These are phyloP conservation scores for Acleris sparsana DNA, from an alignment of 2,888 invertebrate species.

Conservation along the genomic window DNA sequence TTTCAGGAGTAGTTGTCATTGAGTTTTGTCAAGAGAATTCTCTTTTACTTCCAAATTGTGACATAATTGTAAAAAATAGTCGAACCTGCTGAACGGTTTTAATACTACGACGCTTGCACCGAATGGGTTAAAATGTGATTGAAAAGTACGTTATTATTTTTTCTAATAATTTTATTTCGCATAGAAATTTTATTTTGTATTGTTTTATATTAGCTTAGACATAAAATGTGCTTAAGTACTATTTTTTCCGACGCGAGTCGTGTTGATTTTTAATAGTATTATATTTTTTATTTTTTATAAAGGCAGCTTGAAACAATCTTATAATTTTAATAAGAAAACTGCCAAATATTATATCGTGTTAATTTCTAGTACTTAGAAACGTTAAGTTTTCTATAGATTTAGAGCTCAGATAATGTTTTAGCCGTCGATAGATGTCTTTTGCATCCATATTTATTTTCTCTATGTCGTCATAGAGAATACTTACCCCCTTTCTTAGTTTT, in stretches of 20 bases:
- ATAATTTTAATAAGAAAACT: constrained; percentile 43
- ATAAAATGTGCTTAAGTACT: constrained; percentile 59
- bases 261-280: constrained; percentile 49
- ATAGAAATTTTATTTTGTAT: constrained; percentile 67
- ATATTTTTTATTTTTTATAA: constrained; percentile 49
- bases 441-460: background rate
- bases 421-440: constrained; percentile 9
- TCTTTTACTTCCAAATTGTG: no score
- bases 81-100: background rate
- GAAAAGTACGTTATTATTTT: constrained; percentile 64
- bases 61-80: no score
- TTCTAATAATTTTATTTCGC: constrained; percentile 65
- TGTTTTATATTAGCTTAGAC: constrained; percentile 56
- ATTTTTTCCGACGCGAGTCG: constrained; percentile 40
- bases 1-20: no score
- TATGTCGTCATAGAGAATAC: no score
- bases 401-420: constrained; percentile 4
- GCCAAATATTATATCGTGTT: constrained; percentile 51
- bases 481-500: background rate
- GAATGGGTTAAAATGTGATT: constrained; percentile 58
- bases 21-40: no score
- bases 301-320: constrained; percentile 50
- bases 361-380: constrained; percentile 44
- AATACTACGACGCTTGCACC: constrained; percentile 22
- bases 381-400: constrained; percentile 36